These are phyloP conservation scores for Plotosus lineatus DNA, from an alignment of 2,113 vertebrate species.

Conservation along the genomic window DNA sequence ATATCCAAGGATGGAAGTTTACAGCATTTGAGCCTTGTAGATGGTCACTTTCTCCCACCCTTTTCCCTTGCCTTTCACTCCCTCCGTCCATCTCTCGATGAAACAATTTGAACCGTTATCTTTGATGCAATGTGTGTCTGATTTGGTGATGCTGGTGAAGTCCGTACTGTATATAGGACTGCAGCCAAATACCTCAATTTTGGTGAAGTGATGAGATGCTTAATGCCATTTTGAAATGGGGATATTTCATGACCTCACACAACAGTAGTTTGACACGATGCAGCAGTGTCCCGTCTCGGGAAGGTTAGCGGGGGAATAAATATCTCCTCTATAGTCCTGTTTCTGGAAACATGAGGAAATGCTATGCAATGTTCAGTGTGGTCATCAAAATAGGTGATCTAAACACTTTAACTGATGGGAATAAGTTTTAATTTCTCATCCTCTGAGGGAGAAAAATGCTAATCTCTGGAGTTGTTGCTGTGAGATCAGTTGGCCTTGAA, in stretches of 20 bases:
- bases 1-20: constrained; percentile 33
- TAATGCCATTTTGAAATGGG: background rate
- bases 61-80: constrained; percentile 21
- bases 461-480: background rate
- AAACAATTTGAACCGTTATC: constrained; percentile 13
- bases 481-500: constrained; percentile 9
- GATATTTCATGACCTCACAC: background rate
- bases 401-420: background rate
- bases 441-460: background rate
- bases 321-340: constrained; percentile 2
- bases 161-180: no score
- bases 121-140: constrained; percentile 20
- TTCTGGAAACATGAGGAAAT: constrained; percentile 3
- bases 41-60: constrained; percentile 23
- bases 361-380: background rate
- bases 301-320: constrained; percentile 4
- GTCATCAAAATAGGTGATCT: constrained; percentile 15
- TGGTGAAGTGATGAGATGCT: background rate
- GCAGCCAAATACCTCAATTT: background rate
- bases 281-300: background rate
- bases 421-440: background rate
- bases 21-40: constrained; percentile 22
- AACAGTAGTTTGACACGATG: background rate
- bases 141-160: constrained; percentile 3
- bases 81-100: constrained; percentile 38